Base-by-base conservation (phyloP, 2,113 vertebrate genomes). In the Engraulis encrasicolus region DNA sequence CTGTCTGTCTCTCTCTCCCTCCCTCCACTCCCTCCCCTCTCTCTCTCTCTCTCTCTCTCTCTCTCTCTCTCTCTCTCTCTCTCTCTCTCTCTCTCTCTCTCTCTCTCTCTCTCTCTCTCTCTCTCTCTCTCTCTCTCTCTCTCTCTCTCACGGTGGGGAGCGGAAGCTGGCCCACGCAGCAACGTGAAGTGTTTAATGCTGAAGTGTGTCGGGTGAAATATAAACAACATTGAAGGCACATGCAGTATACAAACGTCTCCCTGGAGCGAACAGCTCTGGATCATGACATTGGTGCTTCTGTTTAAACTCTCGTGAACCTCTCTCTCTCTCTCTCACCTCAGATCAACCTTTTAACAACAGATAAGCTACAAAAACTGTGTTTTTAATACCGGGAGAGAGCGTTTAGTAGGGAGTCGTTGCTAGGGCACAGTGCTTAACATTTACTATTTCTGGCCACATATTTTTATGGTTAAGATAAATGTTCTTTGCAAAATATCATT, bases 211-310 rank as follows among this genome's bases (percentile, higher is more conserved):
- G 34, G 31, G 38, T 82, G 81, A 82, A 80, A 77, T 82, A 54
- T 87, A 82, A 89, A 80, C 83, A 61, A 27, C 79, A 37, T 45
- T 7, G 27, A 27, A 52, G 81, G 81, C 54, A 31, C 83, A 74
- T 34, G n/a, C n/a, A n/a, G n/a, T n/a, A 83, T 71, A 50, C 78
- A 86, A 78, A 87, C 66, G 4, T 87, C 81, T 54, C 81, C 50
- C 84, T 81, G 17, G 80, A 85, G n/a, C 52, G 45, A 31, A 74
- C 66, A 78, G 79, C 82, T 58, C 66, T 31, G 66, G 14, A 74
- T 74, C 66, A 74, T 74, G 14, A 74, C 31, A 12, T 74, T 2
- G 66, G 9, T 74, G 27, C 66, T 74, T 74, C 66, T 74, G 66
- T 34, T 74, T 74, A 74, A 74, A 34, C 66, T 74, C 66, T 74